Evolutionary conservation across 2,113 vertebrate species (phyloP).

Genomic region (Columbina picui): DNA sequence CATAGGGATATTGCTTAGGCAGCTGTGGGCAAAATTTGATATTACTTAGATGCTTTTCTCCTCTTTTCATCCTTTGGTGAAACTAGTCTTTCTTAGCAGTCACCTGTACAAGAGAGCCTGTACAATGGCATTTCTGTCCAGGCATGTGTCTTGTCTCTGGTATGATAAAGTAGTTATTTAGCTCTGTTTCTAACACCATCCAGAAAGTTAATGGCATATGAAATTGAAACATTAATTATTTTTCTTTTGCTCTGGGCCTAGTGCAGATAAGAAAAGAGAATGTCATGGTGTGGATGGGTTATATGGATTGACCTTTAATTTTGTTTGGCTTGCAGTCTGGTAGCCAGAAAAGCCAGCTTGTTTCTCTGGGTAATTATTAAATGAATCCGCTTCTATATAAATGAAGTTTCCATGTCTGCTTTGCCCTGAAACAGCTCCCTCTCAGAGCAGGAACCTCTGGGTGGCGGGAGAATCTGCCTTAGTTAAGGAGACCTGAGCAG

Average conservation of each 20-base stretch:
- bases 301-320: not conserved
- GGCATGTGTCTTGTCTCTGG: not conserved
- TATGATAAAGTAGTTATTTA: not conserved
- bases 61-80: not conserved
- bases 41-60: not conserved
- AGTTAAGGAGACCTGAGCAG: not conserved
- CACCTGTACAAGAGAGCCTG: not conserved
- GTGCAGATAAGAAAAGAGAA: not conserved
- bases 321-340: not conserved
- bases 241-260: not conserved
- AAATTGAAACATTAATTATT: not conserved
- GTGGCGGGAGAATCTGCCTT: not conserved
- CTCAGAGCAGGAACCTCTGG: not conserved
- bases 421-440: not conserved
- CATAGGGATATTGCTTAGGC: not conserved
- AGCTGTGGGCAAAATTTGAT: not conserved
- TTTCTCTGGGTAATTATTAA: conserved; percentile 25
- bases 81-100: not conserved
- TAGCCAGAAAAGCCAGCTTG: not conserved
- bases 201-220: not conserved
- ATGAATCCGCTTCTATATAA: not conserved
- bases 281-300: not conserved
- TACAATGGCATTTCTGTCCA: not conserved
- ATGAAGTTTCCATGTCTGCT: not conserved
- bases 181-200: not conserved